Conservation (phyloP, 2,888 invertebrate genomes). For the Agrilus cyanescens region DNA sequence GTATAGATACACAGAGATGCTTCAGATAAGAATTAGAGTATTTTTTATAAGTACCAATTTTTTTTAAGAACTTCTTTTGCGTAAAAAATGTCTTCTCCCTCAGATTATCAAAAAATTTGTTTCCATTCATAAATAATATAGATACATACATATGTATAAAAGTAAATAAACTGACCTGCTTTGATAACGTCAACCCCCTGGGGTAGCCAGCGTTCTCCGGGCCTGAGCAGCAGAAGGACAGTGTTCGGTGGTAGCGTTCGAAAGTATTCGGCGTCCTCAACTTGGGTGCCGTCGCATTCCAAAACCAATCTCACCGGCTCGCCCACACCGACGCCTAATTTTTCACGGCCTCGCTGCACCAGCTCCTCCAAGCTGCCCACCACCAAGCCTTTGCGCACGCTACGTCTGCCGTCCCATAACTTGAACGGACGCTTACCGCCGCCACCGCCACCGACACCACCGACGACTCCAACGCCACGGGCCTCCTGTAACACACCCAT, state of each 20-base stretch:
- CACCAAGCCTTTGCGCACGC: slow-evolving; percentile 85
- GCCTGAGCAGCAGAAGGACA: slow-evolving; percentile 74
- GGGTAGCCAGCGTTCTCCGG: slow-evolving; percentile 87
- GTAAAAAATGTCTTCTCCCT: no score
- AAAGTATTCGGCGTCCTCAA: slow-evolving; percentile 94
- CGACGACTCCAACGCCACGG: slow-evolving; percentile 35
- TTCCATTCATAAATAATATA: no score
- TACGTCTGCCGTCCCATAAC: slow-evolving; percentile 93
- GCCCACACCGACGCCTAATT: slow-evolving; percentile 73
- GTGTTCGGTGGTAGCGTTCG: slow-evolving; percentile 86
- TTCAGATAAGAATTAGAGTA: no score
- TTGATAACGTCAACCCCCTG: slow-evolving; percentile 90
- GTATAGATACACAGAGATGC: no score
- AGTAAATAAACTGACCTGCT: slow-evolving; percentile 54
- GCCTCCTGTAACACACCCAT: slow-evolving; percentile 58
- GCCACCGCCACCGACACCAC: no score
- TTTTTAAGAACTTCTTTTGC: no score
- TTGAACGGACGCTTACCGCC: slow-evolving; percentile 89
- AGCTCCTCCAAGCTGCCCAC: slow-evolving; percentile 83
- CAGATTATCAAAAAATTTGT: no score
- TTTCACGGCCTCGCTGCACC: slow-evolving; percentile 63
- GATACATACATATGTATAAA: no score
- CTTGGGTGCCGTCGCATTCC: slow-evolving; percentile 93
- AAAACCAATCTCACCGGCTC: slow-evolving; percentile 84
- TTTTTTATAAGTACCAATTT: no score